A percentile compares a stretch with the other conserved stretches of the same genome.
Conservation (phyloP, 2,113 vertebrate genomes). For the Tiliqua scincoides region DNA sequence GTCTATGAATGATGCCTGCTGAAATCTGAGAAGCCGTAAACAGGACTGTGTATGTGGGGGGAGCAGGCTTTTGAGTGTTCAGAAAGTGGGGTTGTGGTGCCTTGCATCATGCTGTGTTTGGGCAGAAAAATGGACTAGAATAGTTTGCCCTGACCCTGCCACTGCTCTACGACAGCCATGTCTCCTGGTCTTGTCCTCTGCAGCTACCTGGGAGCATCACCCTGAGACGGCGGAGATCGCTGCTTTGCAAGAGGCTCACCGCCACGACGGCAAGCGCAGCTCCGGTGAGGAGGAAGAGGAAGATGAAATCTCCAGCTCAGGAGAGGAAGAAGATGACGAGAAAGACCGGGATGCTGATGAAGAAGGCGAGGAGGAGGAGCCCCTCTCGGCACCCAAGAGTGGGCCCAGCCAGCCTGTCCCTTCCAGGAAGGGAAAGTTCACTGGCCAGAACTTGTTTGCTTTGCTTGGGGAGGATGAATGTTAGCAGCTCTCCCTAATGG, state of each 20-base stretch:
- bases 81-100: neutral
- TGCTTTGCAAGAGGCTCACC: conserved; percentile 76
- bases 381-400: neutral
- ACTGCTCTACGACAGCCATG: fast-evolving
- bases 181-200: neutral
- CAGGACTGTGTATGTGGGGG: neutral
- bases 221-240: conserved; percentile 82
- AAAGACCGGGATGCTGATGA: conserved; percentile 86
- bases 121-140: neutral
- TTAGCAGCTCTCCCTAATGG: conserved; percentile 24
- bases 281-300: conserved; percentile 74
- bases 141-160: fast-evolving
- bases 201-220: conserved; percentile 88
- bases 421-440: conserved; percentile 51
- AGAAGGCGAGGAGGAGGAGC: conserved; percentile 86
- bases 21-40: neutral
- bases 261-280: conserved; percentile 65
- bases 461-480: conserved; percentile 87
- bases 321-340: conserved; percentile 85
- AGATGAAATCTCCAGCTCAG: conserved; percentile 83
- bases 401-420: conserved; percentile 52
- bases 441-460: conserved; percentile 82
- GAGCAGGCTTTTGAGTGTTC: neutral
- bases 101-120: neutral
- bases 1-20: neutral